Conservation (phyloP, 2,888 invertebrate genomes). For the Acanthopleura granulata region DNA sequence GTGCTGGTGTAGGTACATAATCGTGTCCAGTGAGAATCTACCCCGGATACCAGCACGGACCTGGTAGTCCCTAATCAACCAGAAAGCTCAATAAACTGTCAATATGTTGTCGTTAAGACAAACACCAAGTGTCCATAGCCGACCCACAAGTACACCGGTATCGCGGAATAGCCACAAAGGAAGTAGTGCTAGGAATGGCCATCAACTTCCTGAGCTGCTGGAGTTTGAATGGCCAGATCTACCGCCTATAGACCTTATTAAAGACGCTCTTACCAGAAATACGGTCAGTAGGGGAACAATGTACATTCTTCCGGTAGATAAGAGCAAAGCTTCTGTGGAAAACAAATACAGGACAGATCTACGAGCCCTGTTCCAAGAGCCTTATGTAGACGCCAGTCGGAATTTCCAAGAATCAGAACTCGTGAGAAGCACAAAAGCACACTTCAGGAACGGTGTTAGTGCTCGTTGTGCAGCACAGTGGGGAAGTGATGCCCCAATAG, state of each 20-base stretch:
- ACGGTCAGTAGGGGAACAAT: conserved; percentile 57
- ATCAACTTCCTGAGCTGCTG: conserved; percentile 37
- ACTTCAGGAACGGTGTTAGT: conserved; percentile 50
- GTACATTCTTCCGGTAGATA: conserved; percentile 60
- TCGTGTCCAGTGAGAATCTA: too few species aligned
- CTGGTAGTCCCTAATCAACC: too few species aligned
- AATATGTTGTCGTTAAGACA: too few species aligned
- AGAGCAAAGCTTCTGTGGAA: conserved; percentile 57
- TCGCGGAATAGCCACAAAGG: too few species aligned
- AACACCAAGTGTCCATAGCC: too few species aligned
- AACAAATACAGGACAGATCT: conserved; percentile 57
- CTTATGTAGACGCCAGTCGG: conserved; percentile 47
- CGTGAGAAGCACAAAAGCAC: conserved; percentile 47
- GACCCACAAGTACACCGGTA: too few species aligned
- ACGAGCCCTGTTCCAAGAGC: conserved; percentile 61
- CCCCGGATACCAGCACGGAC: too few species aligned
- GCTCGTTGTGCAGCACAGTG: conserved; percentile 34
- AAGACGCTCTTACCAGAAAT: conserved; percentile 54
- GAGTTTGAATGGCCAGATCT: conserved; percentile 64
- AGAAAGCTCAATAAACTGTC: too few species aligned
- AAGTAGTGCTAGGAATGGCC: not conserved
- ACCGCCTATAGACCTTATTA: conserved; percentile 57
- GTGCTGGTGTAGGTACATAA: too few species aligned
- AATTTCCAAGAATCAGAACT: conserved; percentile 49
- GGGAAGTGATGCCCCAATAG: conserved; percentile 38